Evolutionary conservation across 1,140 invertebrate genomes (phyloP).

Genomic region (Stenopsyche tienmushanensis): DNA sequence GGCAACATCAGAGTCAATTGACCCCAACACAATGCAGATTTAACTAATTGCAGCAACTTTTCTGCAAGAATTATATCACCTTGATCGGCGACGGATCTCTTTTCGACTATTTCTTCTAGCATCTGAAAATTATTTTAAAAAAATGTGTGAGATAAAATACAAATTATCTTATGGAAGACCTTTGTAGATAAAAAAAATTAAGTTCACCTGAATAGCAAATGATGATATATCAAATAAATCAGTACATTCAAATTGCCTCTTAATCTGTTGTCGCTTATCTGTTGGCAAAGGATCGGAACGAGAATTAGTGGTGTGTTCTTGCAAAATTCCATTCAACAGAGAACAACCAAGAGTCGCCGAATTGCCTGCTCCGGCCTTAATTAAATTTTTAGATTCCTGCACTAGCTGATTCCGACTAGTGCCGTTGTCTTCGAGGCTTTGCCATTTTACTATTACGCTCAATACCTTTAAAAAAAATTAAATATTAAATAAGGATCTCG

Average conservation of each 20-base stretch:
- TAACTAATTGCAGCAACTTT: slow-evolving; percentile 70
- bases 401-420: slow-evolving; percentile 68
- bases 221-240: slow-evolving; percentile 56
- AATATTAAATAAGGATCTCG: not conserved
- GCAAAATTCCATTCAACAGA: slow-evolving; percentile 77
- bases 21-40: slow-evolving; percentile 74
- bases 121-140: slow-evolving; percentile 44
- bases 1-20: slow-evolving; percentile 67
- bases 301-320: slow-evolving; percentile 84
- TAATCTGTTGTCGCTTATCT: slow-evolving; percentile 82
- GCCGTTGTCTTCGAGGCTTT: slow-evolving; percentile 71
- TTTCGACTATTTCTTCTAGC: slow-evolving; percentile 54
- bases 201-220: slow-evolving; percentile 17
- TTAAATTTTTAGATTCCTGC: slow-evolving; percentile 70
- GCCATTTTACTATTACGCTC: slow-evolving; percentile 75
- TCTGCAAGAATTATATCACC: slow-evolving; percentile 54
- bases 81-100: slow-evolving; percentile 10
- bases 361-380: slow-evolving; percentile 44
- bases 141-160: not conserved
- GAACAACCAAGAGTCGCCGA: slow-evolving; percentile 69
- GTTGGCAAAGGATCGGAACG: slow-evolving; percentile 82
- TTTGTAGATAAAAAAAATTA: not conserved
- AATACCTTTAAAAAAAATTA: slow-evolving; percentile 8
- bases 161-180: not conserved
- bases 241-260: slow-evolving; percentile 78